Percentiles rank a stretch among this genome's conserved stretches.
phyloP scores from a whole-genome alignment of 2,888 invertebrate genomes.

The Tetanocera ferruginea region DNA sequence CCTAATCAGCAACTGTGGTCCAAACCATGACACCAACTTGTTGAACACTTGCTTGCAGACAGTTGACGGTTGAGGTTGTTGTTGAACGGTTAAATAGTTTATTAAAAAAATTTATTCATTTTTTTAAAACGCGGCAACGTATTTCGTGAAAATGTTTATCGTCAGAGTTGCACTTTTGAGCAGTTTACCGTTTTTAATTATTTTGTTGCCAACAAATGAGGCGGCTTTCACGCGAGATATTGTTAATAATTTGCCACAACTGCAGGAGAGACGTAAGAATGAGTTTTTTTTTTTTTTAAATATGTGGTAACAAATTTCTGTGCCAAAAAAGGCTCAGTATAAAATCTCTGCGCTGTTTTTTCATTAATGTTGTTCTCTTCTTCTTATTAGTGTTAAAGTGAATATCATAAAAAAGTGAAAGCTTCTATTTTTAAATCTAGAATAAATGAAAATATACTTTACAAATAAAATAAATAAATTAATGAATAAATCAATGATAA shows the following conservation, averaged over 20 bases:
- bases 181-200: not conserved
- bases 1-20: too few species aligned
- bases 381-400: too few species aligned
- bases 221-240: slow-evolving; percentile 63
- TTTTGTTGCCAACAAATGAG: slow-evolving; percentile 6
- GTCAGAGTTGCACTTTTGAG: not conserved
- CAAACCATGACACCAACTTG: not conserved
- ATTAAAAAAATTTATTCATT: not conserved
- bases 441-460: too few species aligned
- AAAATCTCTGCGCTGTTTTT: too few species aligned
- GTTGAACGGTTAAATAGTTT: not conserved
- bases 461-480: too few species aligned
- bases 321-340: too few species aligned
- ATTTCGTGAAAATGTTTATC: not conserved
- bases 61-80: slow-evolving; percentile 40
- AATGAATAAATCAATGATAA: too few species aligned
- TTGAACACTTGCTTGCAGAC: slow-evolving; percentile 43
- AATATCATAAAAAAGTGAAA: too few species aligned
- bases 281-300: not conserved
- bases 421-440: too few species aligned
- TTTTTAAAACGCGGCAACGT: not conserved
- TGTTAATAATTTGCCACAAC: slow-evolving; percentile 67
- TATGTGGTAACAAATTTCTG: too few species aligned
- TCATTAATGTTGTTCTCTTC: too few species aligned
- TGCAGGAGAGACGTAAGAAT: slow-evolving; percentile 71